Conservation (phyloP, 1,140 invertebrate genomes). For the Penaeus japonicus region DNA sequence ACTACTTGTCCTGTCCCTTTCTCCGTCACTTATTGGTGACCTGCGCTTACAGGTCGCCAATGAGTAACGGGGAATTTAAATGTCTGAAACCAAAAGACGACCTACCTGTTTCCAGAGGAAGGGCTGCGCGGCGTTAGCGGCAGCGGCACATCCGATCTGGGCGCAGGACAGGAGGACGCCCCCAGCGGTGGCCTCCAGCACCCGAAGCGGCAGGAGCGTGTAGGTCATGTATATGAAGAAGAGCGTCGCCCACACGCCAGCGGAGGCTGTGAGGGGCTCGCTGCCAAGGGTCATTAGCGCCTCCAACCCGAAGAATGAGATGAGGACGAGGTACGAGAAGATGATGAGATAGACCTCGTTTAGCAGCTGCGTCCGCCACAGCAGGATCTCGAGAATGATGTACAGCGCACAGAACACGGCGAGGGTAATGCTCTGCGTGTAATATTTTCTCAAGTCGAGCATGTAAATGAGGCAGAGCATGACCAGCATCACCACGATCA, state of each 20-base stretch:
- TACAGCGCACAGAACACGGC: slow-evolving; percentile 64
- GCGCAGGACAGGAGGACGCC: slow-evolving; percentile 61
- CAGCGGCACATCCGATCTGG: slow-evolving; percentile 25
- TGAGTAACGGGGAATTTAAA: not conserved
- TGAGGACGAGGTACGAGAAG: slow-evolving; percentile 79
- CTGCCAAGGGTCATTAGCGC: slow-evolving; percentile 62
- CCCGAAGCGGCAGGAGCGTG: slow-evolving; percentile 79
- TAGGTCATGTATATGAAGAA: slow-evolving; percentile 90
- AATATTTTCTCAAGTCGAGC: slow-evolving; percentile 61
- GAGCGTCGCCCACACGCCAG: slow-evolving; percentile 74
- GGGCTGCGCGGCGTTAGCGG: slow-evolving; percentile 23
- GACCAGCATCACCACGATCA: slow-evolving; percentile 75
- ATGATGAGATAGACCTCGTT: slow-evolving; percentile 86
- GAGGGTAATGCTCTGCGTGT: slow-evolving; percentile 60
- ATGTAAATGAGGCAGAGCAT: slow-evolving; percentile 67
- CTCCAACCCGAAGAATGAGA: slow-evolving; percentile 64
- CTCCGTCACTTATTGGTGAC: too few species aligned
- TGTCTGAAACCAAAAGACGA: not conserved
- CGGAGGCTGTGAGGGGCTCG: slow-evolving; percentile 63
- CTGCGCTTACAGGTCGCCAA: too few species aligned
- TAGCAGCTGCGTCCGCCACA: slow-evolving; percentile 78
- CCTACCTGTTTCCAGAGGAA: slow-evolving; percentile 60
- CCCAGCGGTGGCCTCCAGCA: slow-evolving; percentile 63
- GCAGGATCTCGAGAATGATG: slow-evolving; percentile 76
- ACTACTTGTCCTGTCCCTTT: too few species aligned